phyloP scores from a whole-genome alignment of 2,888 invertebrate genomes.

The Neoitamus cyanurus region DNA sequence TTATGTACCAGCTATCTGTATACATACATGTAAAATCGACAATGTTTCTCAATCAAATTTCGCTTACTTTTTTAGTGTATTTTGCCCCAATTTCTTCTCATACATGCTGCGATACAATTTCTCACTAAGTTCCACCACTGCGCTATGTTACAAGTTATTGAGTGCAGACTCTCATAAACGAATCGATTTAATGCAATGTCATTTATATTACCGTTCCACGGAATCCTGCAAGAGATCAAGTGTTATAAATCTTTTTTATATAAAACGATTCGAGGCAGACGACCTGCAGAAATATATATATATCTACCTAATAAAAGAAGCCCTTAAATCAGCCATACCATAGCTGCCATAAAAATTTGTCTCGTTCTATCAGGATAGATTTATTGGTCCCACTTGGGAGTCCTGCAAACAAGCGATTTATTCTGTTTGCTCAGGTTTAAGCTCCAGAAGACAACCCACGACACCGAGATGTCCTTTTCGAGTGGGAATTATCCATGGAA shows the following conservation, averaged over 20 bases:
- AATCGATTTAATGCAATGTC: neutral
- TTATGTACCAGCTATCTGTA: too few species aligned
- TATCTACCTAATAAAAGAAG: constrained; percentile 9
- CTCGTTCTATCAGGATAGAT: constrained; percentile 21
- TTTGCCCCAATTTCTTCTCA: too few species aligned
- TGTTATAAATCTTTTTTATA: constrained; percentile 5
- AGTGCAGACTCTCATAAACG: neutral
- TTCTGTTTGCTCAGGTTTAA: constrained; percentile 18
- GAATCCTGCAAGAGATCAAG: neutral
- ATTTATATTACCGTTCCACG: neutral
- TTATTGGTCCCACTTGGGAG: constrained; percentile 30
- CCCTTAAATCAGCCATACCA: constrained; percentile 34
- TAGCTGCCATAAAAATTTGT: constrained; percentile 35
- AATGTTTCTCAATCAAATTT: too few species aligned
- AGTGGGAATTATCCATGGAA: constrained; percentile 26
- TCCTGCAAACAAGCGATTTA: constrained; percentile 34
- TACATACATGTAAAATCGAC: too few species aligned
- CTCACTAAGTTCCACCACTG: too few species aligned
- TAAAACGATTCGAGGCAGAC: neutral
- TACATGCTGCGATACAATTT: too few species aligned
- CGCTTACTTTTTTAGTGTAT: too few species aligned
- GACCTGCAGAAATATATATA: neutral
- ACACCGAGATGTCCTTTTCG: neutral
- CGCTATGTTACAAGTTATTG: neutral
- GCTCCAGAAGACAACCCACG: constrained; percentile 8